Percentiles rank a stretch among this genome's conserved stretches.
Evolutionary conservation across 2,797 vertebrate species (phyloP).

Genomic region (Micropoecilia bifurca): DNA sequence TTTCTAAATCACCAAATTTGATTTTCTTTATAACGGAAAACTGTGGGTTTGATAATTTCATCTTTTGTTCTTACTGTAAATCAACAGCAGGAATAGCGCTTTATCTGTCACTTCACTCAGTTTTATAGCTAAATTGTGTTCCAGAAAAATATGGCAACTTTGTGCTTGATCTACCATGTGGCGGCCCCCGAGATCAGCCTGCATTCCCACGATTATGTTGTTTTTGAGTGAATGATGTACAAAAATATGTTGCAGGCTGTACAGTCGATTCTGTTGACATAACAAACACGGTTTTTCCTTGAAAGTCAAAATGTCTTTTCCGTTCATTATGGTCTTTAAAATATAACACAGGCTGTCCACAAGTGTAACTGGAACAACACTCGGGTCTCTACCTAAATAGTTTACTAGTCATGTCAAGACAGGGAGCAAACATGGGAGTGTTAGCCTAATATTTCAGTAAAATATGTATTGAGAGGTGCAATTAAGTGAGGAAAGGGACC

Average conservation of each 20-base stretch:
- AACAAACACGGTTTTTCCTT: background rate
- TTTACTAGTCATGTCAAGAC: background rate
- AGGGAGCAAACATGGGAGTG: background rate
- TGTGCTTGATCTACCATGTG: background rate
- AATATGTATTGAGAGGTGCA: background rate
- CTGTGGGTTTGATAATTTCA: background rate
- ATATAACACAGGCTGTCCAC: background rate
- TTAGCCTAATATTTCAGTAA: background rate
- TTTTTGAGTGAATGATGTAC: background rate
- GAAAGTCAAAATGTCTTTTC: background rate
- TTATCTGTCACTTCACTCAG: background rate
- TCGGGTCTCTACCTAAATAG: background rate
- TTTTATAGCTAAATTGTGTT: background rate
- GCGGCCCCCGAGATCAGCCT: background rate
- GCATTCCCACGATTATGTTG: background rate
- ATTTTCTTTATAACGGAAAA: background rate
- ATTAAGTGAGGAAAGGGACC: background rate
- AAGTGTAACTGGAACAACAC: background rate
- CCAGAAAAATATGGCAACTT: background rate
- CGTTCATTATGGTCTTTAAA: background rate
- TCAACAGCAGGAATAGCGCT: background rate
- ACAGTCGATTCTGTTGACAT: background rate
- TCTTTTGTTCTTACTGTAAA: background rate
- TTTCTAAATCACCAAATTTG: no score
- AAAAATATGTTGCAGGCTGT: background rate